Conservation (phyloP, 2,888 invertebrate species). For the Lacanobia wlatinum region DNA sequence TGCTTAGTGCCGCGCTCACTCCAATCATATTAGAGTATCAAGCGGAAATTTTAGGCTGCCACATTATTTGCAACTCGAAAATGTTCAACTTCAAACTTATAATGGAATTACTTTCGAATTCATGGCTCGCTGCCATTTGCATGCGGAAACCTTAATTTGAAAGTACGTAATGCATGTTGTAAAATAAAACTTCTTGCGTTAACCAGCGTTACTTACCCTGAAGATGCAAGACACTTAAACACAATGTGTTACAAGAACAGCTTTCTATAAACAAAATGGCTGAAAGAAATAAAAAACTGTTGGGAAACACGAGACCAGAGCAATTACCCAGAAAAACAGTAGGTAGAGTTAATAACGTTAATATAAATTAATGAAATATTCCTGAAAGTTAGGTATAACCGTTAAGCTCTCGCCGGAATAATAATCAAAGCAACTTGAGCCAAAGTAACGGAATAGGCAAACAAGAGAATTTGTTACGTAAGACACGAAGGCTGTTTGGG, state of each 20-base stretch:
- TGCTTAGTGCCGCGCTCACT: conserved; percentile 75
- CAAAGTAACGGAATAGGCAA: conserved; percentile 65
- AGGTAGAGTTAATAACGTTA: conserved; percentile 45
- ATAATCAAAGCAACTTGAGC: conserved; percentile 60
- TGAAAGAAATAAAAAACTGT: conserved; percentile 21
- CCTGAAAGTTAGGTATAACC: conserved; percentile 53
- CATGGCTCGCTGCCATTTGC: conserved; percentile 75
- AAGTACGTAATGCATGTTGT: conserved; percentile 67
- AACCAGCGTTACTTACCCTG: conserved; percentile 33
- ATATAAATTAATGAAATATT: conserved; percentile 55
- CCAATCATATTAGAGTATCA: conserved; percentile 85
- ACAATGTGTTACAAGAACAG: conserved; percentile 18
- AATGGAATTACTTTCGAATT: conserved; percentile 88
- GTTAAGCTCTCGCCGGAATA: conserved; percentile 58
- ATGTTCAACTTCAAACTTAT: conserved; percentile 83
- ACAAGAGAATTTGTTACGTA: conserved; percentile 72
- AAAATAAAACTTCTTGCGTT: conserved; percentile 61
- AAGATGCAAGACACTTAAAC: conserved; percentile 48
- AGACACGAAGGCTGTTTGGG: conserved; percentile 62
- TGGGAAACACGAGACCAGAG: conserved; percentile 18
- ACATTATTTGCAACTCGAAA: conserved; percentile 82
- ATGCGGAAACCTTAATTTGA: conserved; percentile 75
- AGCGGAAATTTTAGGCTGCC: conserved; percentile 77
- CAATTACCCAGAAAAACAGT: conserved; percentile 51
- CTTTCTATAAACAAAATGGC: conserved; percentile 27